Percentiles rank a stretch among this genome's conserved stretches.
These are phyloP conservation scores for Lacerta bilineata DNA, from an alignment of 2,797 vertebrate species.

Conservation along the genomic window DNA sequence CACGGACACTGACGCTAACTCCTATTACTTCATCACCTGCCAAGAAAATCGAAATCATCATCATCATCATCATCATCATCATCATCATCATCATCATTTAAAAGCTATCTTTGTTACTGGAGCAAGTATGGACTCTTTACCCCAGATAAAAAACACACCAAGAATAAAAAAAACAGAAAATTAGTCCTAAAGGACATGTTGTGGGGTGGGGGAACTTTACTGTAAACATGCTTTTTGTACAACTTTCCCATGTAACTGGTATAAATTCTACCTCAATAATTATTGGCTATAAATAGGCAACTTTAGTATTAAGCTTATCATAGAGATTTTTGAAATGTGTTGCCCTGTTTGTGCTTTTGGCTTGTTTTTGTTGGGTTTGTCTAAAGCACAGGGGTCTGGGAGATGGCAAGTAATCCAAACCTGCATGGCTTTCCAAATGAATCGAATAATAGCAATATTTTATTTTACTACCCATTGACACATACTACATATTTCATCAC, in stretches of 20 bases:
- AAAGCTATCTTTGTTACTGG: neutral
- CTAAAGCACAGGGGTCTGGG: neutral
- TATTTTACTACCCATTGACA: neutral
- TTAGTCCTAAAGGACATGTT: conserved; percentile 25
- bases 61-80: neutral
- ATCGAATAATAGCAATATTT: neutral
- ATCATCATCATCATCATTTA: neutral
- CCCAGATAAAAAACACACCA: conserved; percentile 38
- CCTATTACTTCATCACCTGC: conserved; percentile 96
- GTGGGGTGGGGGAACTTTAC: no score
- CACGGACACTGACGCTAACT: conserved; percentile 92
- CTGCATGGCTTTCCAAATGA: neutral
- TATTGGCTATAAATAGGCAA: no score
- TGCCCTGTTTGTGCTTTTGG: neutral
- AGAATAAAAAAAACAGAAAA: conserved; percentile 16
- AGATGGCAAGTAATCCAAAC: no score
- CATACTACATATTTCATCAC: no score
- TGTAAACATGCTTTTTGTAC: no score
- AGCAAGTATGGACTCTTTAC: conserved; percentile 7
- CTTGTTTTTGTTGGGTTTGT: neutral
- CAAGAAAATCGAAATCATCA: conserved; percentile 45
- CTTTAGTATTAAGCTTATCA: neutral
- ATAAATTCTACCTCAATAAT: neutral
- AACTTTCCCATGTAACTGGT: neutral
- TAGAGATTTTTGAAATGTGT: neutral